These are phyloP conservation scores for Anoplophora glabripennis DNA, from an alignment of 1,140 invertebrate species.

Conservation along the genomic window DNA sequence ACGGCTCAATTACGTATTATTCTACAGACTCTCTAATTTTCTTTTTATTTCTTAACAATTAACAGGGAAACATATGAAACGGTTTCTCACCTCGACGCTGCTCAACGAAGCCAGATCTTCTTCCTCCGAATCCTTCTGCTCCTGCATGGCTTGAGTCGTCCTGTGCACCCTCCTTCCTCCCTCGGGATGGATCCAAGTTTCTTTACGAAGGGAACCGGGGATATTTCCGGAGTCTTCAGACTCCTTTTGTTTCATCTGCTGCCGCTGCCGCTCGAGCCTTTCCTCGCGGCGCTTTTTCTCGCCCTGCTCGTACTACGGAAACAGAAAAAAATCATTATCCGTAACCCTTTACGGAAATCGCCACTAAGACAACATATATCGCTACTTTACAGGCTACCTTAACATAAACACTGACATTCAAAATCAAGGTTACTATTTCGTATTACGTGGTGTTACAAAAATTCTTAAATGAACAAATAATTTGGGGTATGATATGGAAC, in stretches of 20 bases:
- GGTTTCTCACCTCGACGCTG: constrained; percentile 65
- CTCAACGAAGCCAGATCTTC: constrained; percentile 69
- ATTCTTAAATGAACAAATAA: too few relatives aligned
- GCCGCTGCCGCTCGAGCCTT: constrained; percentile 55
- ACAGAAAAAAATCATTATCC: neutral
- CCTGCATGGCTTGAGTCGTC: constrained; percentile 60
- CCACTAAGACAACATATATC: too few relatives aligned
- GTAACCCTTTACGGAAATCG: too few relatives aligned
- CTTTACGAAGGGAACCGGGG: constrained; percentile 56
- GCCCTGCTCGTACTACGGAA: constrained; percentile 72
- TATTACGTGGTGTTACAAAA: too few relatives aligned
- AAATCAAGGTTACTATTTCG: too few relatives aligned
- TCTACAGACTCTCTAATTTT: too few relatives aligned
- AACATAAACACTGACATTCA: too few relatives aligned
- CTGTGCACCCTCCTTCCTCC: constrained; percentile 64
- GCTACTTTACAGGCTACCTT: too few relatives aligned
- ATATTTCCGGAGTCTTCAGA: constrained; percentile 26
- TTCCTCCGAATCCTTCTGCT: constrained; percentile 52
- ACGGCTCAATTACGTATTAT: too few relatives aligned
- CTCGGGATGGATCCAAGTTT: constrained; percentile 81
- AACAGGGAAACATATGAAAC: constrained; percentile 4
- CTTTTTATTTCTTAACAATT: too few relatives aligned
- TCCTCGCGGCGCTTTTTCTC: constrained; percentile 72
- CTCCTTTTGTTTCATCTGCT: constrained; percentile 60
- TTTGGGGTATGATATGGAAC: too few relatives aligned